Evolutionary conservation across 1,140 invertebrate species (phyloP), one percentile per base, ranked within the genome.

Genomic region (Leptinotarsa defecta): DNA sequence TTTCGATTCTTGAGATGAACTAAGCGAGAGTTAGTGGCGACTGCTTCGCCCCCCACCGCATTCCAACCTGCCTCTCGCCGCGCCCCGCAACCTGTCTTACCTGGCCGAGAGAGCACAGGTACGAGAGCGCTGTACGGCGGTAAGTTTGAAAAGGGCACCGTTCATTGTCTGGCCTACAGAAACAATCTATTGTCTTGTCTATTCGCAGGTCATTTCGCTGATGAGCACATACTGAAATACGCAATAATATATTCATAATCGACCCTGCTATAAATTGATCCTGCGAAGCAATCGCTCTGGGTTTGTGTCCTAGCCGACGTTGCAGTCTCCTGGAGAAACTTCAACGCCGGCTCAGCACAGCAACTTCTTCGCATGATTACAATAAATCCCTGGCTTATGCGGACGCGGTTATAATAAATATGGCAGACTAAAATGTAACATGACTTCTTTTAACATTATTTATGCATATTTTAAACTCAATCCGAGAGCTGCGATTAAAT

Each of bases 101-200:
- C 75, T 68, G 79, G 68, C 68, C 75, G 76, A 48, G 57, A 49
- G 76, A 79, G 75, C 67, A 68, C 70, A 74, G 77, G 48, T 70
- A 76, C 64, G 65, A 34, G 43, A 34, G 43, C 61, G 65, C 15
- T 69, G 71, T 19, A 76, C 72, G 78, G 82, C 82, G 83, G 83
- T 76, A 80, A 83, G 78, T 83, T 83, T 81, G 78, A 84, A 83
- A 84, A 76, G 79, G 65, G 67, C 79, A 79, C 71, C 79, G 71
- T 72, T 69, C 76, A 79, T 81, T 81, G 82, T 82, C 81, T 79
- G 76, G 78, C 69, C 74, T 73, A 78, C 81, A 79, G 79, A 83
- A 80, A 82, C 80, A 80, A 77, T 82, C 81, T 82, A 83, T 83
- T 83, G 82, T 83, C 80, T 83, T 82, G 80, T 83, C 81, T 81